These are phyloP conservation scores for Batillaria attramentaria DNA, from an alignment of 1,140 invertebrate genomes.

Conservation along the genomic window DNA sequence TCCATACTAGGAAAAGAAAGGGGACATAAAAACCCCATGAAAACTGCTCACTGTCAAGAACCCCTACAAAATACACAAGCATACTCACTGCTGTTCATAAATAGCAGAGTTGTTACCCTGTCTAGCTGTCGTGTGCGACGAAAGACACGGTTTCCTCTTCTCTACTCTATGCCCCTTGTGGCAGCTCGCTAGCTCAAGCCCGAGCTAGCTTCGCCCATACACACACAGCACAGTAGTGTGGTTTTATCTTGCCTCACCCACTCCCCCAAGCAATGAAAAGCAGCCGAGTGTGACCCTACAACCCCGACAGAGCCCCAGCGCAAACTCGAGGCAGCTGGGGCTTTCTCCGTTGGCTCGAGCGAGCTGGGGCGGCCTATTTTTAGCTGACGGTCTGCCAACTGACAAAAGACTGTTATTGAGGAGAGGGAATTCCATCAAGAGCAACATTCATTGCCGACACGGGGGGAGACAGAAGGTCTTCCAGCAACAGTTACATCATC, in stretches of 20 bases:
- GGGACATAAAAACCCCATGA: too few species aligned
- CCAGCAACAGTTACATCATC: constrained; percentile 2
- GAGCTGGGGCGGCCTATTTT: constrained; percentile 27
- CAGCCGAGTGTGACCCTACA: constrained; percentile 24
- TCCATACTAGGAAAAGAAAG: too few species aligned
- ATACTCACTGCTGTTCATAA: too few species aligned
- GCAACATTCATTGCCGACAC: constrained; percentile 30
- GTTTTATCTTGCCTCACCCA: constrained; percentile 32
- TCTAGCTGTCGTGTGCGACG: neutral
- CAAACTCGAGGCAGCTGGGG: constrained; percentile 34
- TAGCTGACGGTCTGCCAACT: constrained; percentile 30
- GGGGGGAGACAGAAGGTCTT: neutral
- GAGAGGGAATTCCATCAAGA: constrained; percentile 30
- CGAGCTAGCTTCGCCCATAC: constrained; percentile 6
- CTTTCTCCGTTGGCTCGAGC: constrained; percentile 20
- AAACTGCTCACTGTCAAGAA: too few species aligned
- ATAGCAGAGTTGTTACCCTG: too few species aligned
- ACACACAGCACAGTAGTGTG: neutral
- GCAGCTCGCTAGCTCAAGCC: constrained; percentile 14
- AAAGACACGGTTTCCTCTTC: constrained; percentile 15
- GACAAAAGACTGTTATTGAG: constrained; percentile 34
- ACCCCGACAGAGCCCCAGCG: constrained; percentile 26
- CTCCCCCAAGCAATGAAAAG: constrained; percentile 28
- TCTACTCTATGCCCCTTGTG: constrained; percentile 13
- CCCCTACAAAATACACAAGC: too few species aligned